A percentile compares a stretch with the other conserved stretches of the same genome.
These are phyloP conservation scores for Eristalinus sepulchralis DNA, from an alignment of 2,888 invertebrate species.

Conservation along the genomic window DNA sequence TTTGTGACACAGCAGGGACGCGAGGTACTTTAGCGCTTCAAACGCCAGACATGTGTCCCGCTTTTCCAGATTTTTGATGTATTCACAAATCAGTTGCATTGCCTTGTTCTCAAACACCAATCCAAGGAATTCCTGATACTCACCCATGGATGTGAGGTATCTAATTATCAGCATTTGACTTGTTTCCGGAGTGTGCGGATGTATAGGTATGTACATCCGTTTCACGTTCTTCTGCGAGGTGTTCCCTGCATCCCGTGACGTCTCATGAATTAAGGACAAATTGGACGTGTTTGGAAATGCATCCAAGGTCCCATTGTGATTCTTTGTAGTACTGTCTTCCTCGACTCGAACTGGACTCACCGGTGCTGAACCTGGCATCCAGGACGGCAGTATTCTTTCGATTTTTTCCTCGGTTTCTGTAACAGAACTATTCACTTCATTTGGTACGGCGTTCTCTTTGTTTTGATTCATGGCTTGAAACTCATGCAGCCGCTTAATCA, in stretches of 20 bases:
- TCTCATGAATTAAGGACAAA: slow-evolving; percentile 78
- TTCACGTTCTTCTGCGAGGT: slow-evolving; percentile 75
- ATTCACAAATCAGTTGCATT: slow-evolving; percentile 93
- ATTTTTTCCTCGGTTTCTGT: slow-evolving; percentile 60
- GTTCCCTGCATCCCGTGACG: slow-evolving; percentile 77
- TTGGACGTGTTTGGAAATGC: slow-evolving; percentile 77
- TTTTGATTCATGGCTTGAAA: slow-evolving; percentile 82
- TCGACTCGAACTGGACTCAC: slow-evolving; percentile 78
- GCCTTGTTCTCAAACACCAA: slow-evolving; percentile 97
- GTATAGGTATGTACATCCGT: slow-evolving; percentile 87
- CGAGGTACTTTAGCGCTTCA: slow-evolving; percentile 97
- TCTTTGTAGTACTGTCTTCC: slow-evolving; percentile 44
- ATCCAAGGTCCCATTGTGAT: slow-evolving; percentile 72
- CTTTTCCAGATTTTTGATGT: slow-evolving; percentile 93
- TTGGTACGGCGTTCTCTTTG: slow-evolving; percentile 31
- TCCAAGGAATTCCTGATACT: slow-evolving; percentile 97
- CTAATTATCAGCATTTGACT: slow-evolving; percentile 95
- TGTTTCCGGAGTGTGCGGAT: slow-evolving; percentile 93
- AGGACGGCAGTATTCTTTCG: slow-evolving; percentile 78
- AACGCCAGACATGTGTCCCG: slow-evolving; percentile 96
- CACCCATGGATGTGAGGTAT: slow-evolving; percentile 98
- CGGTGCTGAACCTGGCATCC: slow-evolving; percentile 78
- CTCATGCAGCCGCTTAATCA: slow-evolving; percentile 91
- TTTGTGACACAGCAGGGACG: slow-evolving; percentile 97
- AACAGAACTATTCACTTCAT: not conserved